A percentile compares a stretch with the other conserved stretches of the same genome.
Conservation (phyloP, 2,113 vertebrate species). For the Cariama cristata region DNA sequence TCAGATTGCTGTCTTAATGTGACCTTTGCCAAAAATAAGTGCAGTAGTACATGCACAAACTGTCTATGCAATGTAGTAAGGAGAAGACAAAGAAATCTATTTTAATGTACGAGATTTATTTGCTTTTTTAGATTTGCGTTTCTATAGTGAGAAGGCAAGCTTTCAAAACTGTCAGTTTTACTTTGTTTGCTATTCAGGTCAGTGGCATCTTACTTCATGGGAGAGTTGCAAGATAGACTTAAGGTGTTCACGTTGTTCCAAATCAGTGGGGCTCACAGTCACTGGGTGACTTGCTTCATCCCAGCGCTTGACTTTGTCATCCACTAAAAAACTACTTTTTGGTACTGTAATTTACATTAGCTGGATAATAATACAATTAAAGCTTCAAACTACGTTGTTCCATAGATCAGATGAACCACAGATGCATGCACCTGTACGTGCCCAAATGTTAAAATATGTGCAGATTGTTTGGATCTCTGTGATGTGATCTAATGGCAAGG, state of each 20-base stretch:
- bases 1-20: slow-evolving; percentile 4
- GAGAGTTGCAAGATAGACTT: neutral
- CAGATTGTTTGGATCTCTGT: neutral
- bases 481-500: neutral
- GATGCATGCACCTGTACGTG: neutral
- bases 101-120: neutral
- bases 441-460: neutral
- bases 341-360: neutral
- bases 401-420: neutral
- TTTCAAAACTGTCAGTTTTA: neutral
- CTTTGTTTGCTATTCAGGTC: neutral
- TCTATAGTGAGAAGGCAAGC: neutral
- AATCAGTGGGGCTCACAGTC: neutral
- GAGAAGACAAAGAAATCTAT: neutral
- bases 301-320: neutral
- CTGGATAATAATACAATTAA: neutral
- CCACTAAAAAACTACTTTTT: neutral
- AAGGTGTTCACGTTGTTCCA: neutral
- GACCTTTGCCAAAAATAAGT: slow-evolving; percentile 44
- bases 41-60: neutral
- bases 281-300: neutral
- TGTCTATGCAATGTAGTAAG: neutral
- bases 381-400: neutral
- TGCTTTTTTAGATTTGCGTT: neutral
- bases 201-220: neutral